These are phyloP conservation scores for Drosophila rufa DNA, from an alignment of 1,140 invertebrate species.

Conservation along the genomic window DNA sequence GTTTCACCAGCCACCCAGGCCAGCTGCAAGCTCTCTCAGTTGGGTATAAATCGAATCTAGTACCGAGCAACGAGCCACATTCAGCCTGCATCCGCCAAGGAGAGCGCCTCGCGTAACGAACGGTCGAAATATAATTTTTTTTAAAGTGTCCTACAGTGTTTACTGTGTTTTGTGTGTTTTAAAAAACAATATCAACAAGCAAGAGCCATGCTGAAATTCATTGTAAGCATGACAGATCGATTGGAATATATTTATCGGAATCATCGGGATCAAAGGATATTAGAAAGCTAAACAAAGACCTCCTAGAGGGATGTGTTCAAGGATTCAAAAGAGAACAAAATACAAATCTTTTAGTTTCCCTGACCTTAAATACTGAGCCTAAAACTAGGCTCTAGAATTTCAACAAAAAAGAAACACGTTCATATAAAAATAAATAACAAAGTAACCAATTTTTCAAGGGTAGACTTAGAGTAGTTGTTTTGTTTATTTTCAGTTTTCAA, in stretches of 20 bases:
- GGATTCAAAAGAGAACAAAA: too few species aligned
- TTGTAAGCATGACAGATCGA: constrained; percentile 64
- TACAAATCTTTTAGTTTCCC: too few species aligned
- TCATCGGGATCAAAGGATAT: constrained; percentile 2
- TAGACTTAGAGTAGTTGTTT: neutral
- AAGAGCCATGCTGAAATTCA: constrained; percentile 73
- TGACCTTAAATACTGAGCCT: neutral
- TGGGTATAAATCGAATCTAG: constrained; percentile 85
- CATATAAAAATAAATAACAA: neutral
- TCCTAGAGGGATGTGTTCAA: neutral
- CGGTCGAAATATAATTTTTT: constrained; percentile 37
- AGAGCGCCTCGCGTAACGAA: constrained; percentile 44
- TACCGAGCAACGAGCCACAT: constrained; percentile 70
- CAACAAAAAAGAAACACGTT: neutral
- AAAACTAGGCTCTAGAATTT: neutral
- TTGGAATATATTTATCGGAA: neutral
- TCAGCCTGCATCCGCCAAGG: constrained; percentile 65
- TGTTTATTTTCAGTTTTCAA: neutral
- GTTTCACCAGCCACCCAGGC: constrained; percentile 33
- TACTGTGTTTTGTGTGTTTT: constrained; percentile 9
- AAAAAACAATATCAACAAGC: neutral
- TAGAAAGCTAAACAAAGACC: too few species aligned
- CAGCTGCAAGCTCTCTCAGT: constrained; percentile 2
- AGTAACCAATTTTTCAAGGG: neutral
- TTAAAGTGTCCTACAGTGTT: constrained; percentile 19